Evolutionary conservation across 1,140 invertebrate species (phyloP).

Genomic region (Euglossa dilemma): DNA sequence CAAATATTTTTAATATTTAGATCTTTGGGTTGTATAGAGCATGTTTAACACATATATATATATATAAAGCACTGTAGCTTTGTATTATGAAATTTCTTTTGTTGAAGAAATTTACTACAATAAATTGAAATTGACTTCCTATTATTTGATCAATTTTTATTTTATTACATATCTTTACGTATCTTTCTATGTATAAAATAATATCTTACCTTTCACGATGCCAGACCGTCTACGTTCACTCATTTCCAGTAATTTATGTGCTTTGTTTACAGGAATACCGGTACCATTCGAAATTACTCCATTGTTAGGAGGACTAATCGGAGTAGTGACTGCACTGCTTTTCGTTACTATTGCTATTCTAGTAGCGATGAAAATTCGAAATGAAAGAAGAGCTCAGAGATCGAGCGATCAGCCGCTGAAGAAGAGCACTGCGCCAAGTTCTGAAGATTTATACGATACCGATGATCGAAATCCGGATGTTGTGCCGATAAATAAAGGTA

Average conservation of each 20-base stretch:
- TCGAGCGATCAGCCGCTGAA: slow-evolving; percentile 86
- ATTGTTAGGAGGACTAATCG: slow-evolving; percentile 88
- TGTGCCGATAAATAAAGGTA: slow-evolving; percentile 93
- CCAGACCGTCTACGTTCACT: too few species aligned
- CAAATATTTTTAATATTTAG: too few species aligned
- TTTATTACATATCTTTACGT: too few species aligned
- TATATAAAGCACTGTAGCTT: too few species aligned
- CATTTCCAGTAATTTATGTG: slow-evolving; percentile 73
- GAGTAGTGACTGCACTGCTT: slow-evolving; percentile 87
- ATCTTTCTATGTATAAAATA: too few species aligned
- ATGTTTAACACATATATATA: too few species aligned
- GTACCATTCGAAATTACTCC: slow-evolving; percentile 88
- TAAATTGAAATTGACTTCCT: too few species aligned
- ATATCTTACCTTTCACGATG: too few species aligned
- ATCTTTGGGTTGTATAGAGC: too few species aligned
- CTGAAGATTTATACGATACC: slow-evolving; percentile 86
- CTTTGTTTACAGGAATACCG: slow-evolving; percentile 84
- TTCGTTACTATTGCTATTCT: slow-evolving; percentile 88
- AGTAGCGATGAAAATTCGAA: slow-evolving; percentile 86
- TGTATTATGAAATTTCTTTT: too few species aligned
- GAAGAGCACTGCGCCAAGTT: slow-evolving; percentile 87
- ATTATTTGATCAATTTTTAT: too few species aligned
- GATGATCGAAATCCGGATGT: slow-evolving; percentile 94
- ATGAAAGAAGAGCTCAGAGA: slow-evolving; percentile 83
- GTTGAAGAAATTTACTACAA: too few species aligned